phyloP scores from a whole-genome alignment of 2,888 invertebrate species.

The Cinara cedri region DNA sequence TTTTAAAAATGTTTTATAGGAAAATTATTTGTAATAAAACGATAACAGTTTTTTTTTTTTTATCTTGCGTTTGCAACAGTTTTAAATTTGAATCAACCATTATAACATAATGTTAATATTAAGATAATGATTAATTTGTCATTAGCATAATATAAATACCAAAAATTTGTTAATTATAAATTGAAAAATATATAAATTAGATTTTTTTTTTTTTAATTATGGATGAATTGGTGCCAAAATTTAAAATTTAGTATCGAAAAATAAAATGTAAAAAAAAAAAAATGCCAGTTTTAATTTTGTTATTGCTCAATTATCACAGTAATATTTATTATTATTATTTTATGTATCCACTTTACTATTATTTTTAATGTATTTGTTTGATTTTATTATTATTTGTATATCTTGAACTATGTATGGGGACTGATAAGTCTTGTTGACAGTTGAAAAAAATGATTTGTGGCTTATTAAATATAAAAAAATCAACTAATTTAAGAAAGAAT shows the following conservation, averaged over 20 bases:
- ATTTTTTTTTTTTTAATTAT: slow-evolving; percentile 18
- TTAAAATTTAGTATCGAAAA: slow-evolving; percentile 44
- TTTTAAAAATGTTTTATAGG: not conserved
- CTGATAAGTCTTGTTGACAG: not conserved
- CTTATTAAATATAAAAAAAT: not conserved
- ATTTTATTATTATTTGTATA: slow-evolving; percentile 13
- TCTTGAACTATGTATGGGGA: slow-evolving; percentile 9
- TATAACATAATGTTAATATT: slow-evolving; percentile 8
- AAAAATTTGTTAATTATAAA: slow-evolving; percentile 43
- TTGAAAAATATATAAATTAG: slow-evolving; percentile 19
- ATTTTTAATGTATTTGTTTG: slow-evolving; percentile 19
- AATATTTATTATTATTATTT: slow-evolving; percentile 31
- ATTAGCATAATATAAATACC: slow-evolving; percentile 29
- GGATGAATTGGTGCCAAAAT: slow-evolving; percentile 52
- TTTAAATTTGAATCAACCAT: not conserved
- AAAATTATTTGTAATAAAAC: not conserved
- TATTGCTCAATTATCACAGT: slow-evolving; percentile 54
- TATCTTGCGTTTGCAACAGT: not conserved
- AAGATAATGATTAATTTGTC: not conserved
- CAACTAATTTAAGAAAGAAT: not conserved
- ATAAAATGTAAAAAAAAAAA: not conserved
- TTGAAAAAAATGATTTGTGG: not conserved
- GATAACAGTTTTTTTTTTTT: slow-evolving; percentile 10
- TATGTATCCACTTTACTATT: slow-evolving; percentile 31
- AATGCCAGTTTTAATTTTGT: slow-evolving; percentile 44